Conservation (phyloP, 2,113 vertebrate genomes). For the Phainopepla nitens region DNA sequence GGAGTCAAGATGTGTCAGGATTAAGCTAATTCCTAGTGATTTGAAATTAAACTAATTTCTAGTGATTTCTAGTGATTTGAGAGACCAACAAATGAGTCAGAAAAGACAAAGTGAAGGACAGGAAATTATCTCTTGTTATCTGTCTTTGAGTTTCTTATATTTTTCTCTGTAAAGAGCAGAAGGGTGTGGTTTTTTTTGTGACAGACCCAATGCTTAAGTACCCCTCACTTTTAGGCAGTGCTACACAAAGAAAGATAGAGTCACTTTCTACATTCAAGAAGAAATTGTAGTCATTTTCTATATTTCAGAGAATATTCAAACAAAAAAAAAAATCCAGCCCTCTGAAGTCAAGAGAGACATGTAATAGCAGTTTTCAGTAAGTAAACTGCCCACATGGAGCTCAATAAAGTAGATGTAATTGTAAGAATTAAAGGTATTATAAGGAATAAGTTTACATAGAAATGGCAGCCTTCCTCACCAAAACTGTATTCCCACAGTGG, state of each 20-base stretch:
- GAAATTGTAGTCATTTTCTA: not conserved
- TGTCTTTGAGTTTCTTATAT: not conserved
- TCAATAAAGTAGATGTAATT: not conserved
- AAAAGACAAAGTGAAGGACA: not conserved
- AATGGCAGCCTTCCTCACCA: not conserved
- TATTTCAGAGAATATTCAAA: not conserved
- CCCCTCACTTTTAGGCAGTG: not conserved
- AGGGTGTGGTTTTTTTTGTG: not conserved
- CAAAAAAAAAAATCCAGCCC: rapidly evolving
- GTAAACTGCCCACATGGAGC: not conserved
- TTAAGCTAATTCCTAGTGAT: not conserved
- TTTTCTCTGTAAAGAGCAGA: not conserved
- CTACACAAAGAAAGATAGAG: not conserved
- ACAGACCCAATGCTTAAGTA: not conserved
- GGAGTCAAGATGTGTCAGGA: not conserved
- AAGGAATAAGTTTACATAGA: not conserved
- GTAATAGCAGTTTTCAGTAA: not conserved
- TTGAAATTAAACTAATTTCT: not conserved
- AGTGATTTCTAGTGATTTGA: not conserved
- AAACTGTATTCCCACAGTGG: not conserved
- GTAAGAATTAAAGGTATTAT: not conserved
- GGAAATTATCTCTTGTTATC: not conserved
- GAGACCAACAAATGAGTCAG: not conserved
- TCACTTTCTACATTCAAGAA: not conserved
- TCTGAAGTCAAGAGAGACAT: not conserved